Evolutionary conservation across 2,113 vertebrate genomes (phyloP).

Genomic region (Oncorhynchus clarkii): DNA sequence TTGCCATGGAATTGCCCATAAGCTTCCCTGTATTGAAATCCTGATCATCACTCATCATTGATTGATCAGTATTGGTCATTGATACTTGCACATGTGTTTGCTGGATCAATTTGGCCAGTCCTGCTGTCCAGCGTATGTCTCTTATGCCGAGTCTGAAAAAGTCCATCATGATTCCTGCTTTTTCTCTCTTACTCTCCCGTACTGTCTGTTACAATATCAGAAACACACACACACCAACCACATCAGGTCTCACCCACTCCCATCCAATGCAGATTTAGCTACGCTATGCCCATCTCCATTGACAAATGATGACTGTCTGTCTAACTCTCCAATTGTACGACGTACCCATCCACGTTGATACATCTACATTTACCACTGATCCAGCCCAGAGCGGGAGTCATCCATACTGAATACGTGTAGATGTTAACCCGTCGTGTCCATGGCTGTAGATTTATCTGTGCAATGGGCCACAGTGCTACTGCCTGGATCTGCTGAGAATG

Average conservation of each 20-base stretch:
- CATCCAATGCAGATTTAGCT: constrained; percentile 37
- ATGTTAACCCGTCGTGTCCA: constrained; percentile 57
- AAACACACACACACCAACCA: not conserved
- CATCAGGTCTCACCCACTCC: not conserved
- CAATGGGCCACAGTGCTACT: constrained; percentile 57
- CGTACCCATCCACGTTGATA: constrained; percentile 14
- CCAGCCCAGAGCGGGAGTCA: constrained; percentile 31
- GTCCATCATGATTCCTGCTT: too few species aligned
- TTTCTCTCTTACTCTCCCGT: not conserved
- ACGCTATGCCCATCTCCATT: constrained; percentile 19
- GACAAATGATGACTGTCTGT: constrained; percentile 41
- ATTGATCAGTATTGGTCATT: constrained; percentile 54
- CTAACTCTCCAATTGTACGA: constrained; percentile 23
- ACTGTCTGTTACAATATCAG: not conserved
- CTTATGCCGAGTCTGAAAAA: not conserved
- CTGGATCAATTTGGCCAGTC: constrained; percentile 56
- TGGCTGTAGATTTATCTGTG: constrained; percentile 64
- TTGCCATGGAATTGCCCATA: not conserved
- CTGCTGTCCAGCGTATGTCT: constrained; percentile 35
- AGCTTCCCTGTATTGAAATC: too few species aligned
- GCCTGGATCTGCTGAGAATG: constrained; percentile 72
- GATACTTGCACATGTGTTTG: constrained; percentile 46
- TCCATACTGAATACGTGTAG: constrained; percentile 50
- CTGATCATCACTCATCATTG: not conserved
- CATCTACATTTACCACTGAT: constrained; percentile 17